A percentile compares a stretch with the other conserved stretches of the same genome.
Conservation (phyloP, 2,797 vertebrate species). For the Crenichthys baileyi region DNA sequence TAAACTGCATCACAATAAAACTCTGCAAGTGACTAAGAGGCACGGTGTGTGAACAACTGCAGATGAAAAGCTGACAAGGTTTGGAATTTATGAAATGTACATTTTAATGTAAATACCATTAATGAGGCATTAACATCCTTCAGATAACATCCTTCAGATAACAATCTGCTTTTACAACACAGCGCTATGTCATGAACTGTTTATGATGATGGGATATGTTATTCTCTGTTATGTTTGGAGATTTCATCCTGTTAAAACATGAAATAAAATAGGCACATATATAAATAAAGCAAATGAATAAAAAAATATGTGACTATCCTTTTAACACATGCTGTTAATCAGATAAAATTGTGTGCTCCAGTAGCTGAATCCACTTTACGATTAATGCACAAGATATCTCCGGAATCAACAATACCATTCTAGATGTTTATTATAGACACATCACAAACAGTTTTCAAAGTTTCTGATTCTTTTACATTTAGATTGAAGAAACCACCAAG, state of each 20-base stretch:
- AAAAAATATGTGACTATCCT: not conserved
- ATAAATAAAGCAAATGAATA: not conserved
- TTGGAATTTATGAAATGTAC: not conserved
- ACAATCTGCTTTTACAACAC: not conserved
- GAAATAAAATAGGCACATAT: not conserved
- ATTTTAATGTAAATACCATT: not conserved
- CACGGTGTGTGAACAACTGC: not conserved
- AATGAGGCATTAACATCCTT: not conserved
- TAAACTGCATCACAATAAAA: not conserved
- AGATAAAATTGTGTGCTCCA: not conserved
- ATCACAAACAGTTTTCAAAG: not conserved
- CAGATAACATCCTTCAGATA: not conserved
- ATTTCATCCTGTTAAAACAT: not conserved
- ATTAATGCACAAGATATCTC: not conserved
- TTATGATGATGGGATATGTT: not conserved
- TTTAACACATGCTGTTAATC: not conserved
- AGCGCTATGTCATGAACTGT: not conserved
- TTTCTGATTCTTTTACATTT: not conserved
- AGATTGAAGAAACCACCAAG: not conserved
- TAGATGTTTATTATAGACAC: not conserved
- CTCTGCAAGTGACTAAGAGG: not conserved
- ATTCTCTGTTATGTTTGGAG: not conserved
- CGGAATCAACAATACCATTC: not conserved
- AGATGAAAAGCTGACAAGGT: too few species aligned
- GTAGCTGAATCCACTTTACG: not conserved